phyloP scores from a whole-genome alignment of 2,888 invertebrate genomes.

The Acanthopleura granulata region DNA sequence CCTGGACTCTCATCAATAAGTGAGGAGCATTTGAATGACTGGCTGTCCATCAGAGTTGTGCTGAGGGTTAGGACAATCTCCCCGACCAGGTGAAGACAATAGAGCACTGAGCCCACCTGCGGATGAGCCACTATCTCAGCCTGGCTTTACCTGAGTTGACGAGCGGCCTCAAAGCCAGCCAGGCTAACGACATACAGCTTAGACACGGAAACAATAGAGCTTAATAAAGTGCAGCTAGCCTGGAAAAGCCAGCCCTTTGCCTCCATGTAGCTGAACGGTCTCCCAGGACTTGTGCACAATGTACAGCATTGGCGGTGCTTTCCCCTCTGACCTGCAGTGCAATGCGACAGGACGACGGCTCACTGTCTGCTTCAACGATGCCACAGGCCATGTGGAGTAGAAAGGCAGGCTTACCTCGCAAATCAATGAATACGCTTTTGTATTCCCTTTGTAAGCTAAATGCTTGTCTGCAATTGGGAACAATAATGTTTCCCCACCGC shows the following conservation, averaged over 20 bases:
- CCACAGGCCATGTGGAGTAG: neutral
- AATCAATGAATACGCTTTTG: slow-evolving; percentile 10
- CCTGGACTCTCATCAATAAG: slow-evolving; percentile 14
- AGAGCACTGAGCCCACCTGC: neutral
- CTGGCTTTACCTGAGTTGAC: neutral
- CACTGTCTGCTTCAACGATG: neutral
- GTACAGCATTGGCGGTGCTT: too few relatives aligned
- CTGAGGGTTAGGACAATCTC: neutral
- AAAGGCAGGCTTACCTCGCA: neutral
- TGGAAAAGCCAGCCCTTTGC: too few relatives aligned
- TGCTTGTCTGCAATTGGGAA: slow-evolving; percentile 2
- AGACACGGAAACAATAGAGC: too few relatives aligned
- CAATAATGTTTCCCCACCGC: slow-evolving; percentile 17
- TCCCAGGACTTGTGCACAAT: too few relatives aligned
- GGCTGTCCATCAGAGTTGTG: neutral
- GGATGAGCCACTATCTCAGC: neutral
- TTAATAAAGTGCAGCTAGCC: too few relatives aligned
- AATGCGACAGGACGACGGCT: too few relatives aligned
- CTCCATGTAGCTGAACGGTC: too few relatives aligned
- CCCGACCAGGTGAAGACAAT: neutral
- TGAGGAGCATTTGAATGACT: neutral
- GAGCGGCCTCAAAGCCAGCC: neutral
- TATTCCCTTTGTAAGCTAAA: slow-evolving; percentile 5
- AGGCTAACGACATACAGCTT: too few relatives aligned
- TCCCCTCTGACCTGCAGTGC: too few relatives aligned